Base-by-base conservation (phyloP, 2,113 vertebrate genomes). In the Hippocampus abdominalis region DNA sequence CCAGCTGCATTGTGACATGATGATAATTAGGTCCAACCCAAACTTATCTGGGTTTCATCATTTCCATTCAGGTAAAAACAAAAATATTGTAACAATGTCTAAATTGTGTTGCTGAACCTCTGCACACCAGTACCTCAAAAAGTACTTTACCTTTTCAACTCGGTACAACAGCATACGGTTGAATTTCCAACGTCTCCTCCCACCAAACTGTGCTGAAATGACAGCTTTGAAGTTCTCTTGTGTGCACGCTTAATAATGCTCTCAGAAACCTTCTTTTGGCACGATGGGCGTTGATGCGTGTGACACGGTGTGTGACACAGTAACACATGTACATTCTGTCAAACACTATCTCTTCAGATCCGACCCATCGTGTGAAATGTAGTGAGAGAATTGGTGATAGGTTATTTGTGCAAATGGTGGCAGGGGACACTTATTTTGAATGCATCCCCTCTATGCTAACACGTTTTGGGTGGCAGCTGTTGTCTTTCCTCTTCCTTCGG, bases 381-480 rank as follows among this genome's bases (percentile, higher is more conserved):
- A 12, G 39, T 42, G 39, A 64, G 63, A 25, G 13, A 8, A 15
- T 21, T 42, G 2, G 62, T 64, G 39, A 23, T 25, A 63, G 40
- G n/a, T 25, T 32, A 15, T 27, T 64, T 64, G 42, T 46, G 63
- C 40, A 42, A 27, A 64, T 25, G 13, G 12, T 32, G 27, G 57
- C 27, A 32, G 16, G 69, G 4, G 62, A 69, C 57, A 23, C 60
- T 71, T 77, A 32, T 80, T 80, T 70, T 63, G 57, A 64, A 77
- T 73, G 68, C 74, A 53, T 69, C 75, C 76, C 74, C 32, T 57
- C 64, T 57, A 27, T 68, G 65, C 81, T 81, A 51, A 54, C 32
- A 49, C 73, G 66, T 79, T 81, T 81, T 77, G 78, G 82, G 83
- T 86, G 81, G 76, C 89, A 91, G 88, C 88, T 91, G 89, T 84